Conservation (phyloP, 1,140 invertebrate species). For the roundworm (Caenorhabditis elegans) region WBcel235 BX284605.5:8384001-8384500, state of each 20-base stretch:
- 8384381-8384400: no score
- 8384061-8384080: constrained; percentile 12
- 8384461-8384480: neutral
- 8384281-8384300: no score
- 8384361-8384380: no score
- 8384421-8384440: neutral
- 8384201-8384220: neutral
- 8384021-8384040: neutral
- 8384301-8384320: no score
- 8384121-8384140: neutral
- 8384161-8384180: neutral
- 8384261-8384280: neutral
- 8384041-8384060: neutral
- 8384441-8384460: neutral
- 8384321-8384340: no score
- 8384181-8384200: neutral
- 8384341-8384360: no score
- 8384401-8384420: no score
- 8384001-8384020: neutral
- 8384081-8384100: neutral
- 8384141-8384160: no score
- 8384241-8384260: neutral
- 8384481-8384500: neutral
- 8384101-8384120: neutral
- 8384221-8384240: neutral